phyloP scores from a whole-genome alignment of 2,797 vertebrate species.

The Cephalopachus bancanus region DNA sequence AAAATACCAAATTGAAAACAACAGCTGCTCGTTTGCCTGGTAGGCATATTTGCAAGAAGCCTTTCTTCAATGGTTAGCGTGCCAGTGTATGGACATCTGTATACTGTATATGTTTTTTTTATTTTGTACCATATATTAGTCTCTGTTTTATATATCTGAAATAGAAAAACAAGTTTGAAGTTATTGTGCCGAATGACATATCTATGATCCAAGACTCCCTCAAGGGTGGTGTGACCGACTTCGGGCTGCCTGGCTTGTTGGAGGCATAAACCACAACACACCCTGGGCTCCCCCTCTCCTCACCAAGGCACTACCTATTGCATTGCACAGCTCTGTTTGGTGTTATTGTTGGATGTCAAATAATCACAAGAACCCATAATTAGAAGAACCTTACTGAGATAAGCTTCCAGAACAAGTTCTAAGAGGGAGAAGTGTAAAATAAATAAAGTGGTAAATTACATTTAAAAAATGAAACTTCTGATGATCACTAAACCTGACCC shows the following conservation, averaged over 20 bases:
- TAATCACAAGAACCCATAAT: rapidly evolving
- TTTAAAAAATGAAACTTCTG: not conserved
- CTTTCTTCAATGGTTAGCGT: no score
- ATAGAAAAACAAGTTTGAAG: not conserved
- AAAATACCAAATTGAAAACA: no score
- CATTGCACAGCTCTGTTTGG: rapidly evolving
- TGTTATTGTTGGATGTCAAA: no score
- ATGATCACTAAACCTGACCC: rapidly evolving
- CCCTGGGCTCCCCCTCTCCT: rapidly evolving
- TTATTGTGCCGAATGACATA: not conserved
- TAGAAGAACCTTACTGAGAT: not conserved
- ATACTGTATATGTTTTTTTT: rapidly evolving
- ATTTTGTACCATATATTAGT: rapidly evolving
- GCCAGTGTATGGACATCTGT: rapidly evolving
- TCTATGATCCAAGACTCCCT: rapidly evolving
- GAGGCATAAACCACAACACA: no score
- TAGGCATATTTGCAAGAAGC: rapidly evolving
- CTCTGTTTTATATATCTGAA: not conserved
- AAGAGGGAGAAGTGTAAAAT: not conserved
- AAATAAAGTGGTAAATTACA: no score
- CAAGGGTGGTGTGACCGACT: rapidly evolving
- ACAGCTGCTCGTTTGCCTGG: rapidly evolving
- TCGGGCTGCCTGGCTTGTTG: rapidly evolving
- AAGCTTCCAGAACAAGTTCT: not conserved
- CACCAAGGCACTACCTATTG: rapidly evolving